Conservation (phyloP, 2,113 vertebrate genomes). For the Mastomys natalensis region DNA sequence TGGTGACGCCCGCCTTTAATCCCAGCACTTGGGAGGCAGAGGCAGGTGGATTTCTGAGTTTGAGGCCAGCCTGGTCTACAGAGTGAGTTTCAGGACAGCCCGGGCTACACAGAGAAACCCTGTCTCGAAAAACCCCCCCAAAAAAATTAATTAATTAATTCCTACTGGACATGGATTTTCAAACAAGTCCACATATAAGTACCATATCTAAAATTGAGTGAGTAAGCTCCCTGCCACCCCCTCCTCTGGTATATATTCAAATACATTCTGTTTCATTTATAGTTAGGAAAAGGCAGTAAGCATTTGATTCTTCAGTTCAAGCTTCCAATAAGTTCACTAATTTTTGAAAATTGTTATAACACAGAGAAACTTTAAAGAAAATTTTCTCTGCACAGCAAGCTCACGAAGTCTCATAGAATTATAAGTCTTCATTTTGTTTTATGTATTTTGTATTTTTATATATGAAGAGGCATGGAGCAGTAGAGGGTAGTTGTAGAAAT, state of each 20-base stretch:
- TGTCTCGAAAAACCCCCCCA: no score
- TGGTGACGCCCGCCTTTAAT: no score
- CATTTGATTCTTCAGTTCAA: background rate
- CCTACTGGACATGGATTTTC: background rate
- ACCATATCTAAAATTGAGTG: background rate
- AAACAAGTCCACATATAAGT: background rate
- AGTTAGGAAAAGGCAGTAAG: background rate
- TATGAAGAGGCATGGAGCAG: background rate
- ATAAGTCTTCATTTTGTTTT: background rate
- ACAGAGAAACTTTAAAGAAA: constrained; percentile 27
- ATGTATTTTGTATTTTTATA: background rate
- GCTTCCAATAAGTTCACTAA: background rate
- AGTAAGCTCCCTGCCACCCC: no score
- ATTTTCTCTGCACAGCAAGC: background rate
- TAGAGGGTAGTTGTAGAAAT: background rate
- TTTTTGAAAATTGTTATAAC: background rate
- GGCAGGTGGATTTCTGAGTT: no score
- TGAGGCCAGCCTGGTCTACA: no score
- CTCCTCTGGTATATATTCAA: background rate
- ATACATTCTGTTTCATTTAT: background rate
- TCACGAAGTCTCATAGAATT: background rate
- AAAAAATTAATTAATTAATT: no score
- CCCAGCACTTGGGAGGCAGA: no score
- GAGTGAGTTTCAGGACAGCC: no score
- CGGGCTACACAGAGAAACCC: no score